Conservation (phyloP, 2,113 vertebrate genomes). For the Seriola quinqueradiata region DNA sequence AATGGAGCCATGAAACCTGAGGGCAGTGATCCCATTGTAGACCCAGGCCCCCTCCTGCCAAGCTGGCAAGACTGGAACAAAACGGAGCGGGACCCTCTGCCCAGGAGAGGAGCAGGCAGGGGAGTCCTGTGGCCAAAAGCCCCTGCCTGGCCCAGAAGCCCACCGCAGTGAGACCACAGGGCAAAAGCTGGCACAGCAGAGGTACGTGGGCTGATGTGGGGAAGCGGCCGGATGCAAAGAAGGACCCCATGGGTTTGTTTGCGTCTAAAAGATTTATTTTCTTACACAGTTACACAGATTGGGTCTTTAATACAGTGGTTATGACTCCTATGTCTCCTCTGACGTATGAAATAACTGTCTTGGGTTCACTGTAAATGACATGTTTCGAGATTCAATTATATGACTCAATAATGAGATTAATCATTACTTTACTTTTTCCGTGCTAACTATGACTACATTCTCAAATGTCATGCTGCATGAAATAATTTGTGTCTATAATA, state of each 20-base stretch:
- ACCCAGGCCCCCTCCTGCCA: conserved; percentile 93
- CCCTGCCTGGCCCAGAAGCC: conserved; percentile 90
- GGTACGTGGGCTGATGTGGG: conserved; percentile 80
- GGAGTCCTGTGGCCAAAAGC: conserved; percentile 91
- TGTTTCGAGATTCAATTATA: not conserved
- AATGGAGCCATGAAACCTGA: conserved; percentile 94
- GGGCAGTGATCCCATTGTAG: conserved; percentile 90
- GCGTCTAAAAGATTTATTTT: not conserved
- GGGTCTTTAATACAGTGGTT: not conserved
- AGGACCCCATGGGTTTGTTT: not conserved
- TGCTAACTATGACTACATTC: not conserved
- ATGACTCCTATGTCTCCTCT: not conserved
- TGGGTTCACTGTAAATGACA: not conserved
- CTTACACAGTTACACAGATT: not conserved
- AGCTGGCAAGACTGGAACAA: conserved; percentile 95
- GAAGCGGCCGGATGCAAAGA: not conserved
- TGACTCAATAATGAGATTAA: not conserved
- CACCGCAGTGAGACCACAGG: conserved; percentile 84
- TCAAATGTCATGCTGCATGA: not conserved
- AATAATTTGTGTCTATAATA: conserved; percentile 27
- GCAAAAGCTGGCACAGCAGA: conserved; percentile 92
- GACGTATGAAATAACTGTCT: not conserved
- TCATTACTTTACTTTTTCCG: not conserved
- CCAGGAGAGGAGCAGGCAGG: conserved; percentile 91
- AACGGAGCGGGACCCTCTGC: conserved; percentile 86